phyloP scores from a whole-genome alignment of 1,140 invertebrate species.

The Papilio aristodemus region DNA sequence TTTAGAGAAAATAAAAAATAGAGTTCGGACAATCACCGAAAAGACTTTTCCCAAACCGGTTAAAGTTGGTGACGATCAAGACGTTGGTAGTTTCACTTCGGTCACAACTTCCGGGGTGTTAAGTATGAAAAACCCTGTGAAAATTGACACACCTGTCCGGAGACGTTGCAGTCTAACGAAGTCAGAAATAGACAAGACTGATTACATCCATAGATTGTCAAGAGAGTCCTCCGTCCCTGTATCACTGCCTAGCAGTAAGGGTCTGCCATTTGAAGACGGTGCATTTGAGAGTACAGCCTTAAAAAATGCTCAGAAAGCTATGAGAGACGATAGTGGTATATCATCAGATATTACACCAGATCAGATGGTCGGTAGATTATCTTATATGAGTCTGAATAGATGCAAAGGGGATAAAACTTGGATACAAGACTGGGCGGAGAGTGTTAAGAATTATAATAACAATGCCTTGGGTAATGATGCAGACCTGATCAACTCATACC shows the following conservation, averaged over 20 bases:
- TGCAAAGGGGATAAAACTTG: constrained; percentile 79
- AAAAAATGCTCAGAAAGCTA: constrained; percentile 64
- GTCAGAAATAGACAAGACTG: constrained; percentile 82
- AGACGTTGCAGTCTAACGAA: constrained; percentile 82
- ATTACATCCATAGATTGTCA: constrained; percentile 78
- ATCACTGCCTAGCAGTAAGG: constrained; percentile 61
- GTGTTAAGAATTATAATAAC: constrained; percentile 77
- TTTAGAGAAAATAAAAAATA: constrained; percentile 82
- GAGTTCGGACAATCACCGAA: constrained; percentile 79
- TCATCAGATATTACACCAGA: constrained; percentile 58
- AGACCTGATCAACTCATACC: constrained; percentile 55
- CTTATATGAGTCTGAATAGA: constrained; percentile 74
- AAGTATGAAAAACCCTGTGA: constrained; percentile 69
- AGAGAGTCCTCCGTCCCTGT: constrained; percentile 70
- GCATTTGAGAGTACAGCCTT: constrained; percentile 71
- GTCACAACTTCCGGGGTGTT: constrained; percentile 83
- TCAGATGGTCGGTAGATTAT: constrained; percentile 71
- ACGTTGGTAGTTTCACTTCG: constrained; percentile 81
- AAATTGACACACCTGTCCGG: constrained; percentile 52
- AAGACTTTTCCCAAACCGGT: constrained; percentile 76
- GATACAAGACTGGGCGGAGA: constrained; percentile 80
- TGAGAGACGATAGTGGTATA: constrained; percentile 54
- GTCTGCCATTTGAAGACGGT: constrained; percentile 48
- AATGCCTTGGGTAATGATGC: constrained; percentile 54
- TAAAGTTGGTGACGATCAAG: constrained; percentile 60